Evolutionary conservation across 2,888 invertebrate genomes (phyloP), one percentile per base, ranked within the genome.

Genomic region (Drosophila mimetica): DNA sequence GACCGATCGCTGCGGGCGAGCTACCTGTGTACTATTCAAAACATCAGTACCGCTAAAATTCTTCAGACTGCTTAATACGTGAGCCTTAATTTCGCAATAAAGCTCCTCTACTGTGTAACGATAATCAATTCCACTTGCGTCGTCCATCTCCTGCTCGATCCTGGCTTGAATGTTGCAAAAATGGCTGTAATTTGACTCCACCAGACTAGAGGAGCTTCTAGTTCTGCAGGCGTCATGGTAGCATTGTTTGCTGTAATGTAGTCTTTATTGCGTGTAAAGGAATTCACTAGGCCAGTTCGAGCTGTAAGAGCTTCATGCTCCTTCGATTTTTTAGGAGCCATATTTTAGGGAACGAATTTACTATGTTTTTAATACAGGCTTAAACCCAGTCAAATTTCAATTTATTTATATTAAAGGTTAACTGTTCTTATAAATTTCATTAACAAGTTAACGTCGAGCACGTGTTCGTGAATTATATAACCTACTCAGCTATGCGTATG

Each of bases 141-240:
- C 57, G 42, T 20, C 20, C 20, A 20, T 58, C 16, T 18, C 13
- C 11, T 18, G 39, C 13, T 44, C 60, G 11, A 60, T 52, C 14
- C 46, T 16, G 18, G 18, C 22, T 37, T 51, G 51, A 34, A 59
- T 20, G 14, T 8, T n/a, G n/a, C n/a, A n/a, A n/a, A n/a, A n/a
- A n/a, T 58, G 47, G 9, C 30, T 54, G 16, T 54, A 53, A 25
- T 22, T n/a, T 14, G 52, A 52, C 30, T 52, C 52, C 7, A 60
- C 37, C 14, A 59, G 22, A 36, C 51, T 59, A 51, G 44, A 4
- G 25, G 42, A 1, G 48, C 41, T 47, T 58, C 41, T 16, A 50
- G 32, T 11, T 41, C 41, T 25, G 20, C n/a, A n/a, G n/a, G n/a
- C n/a, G n/a, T n/a, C n/a, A n/a, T n/a, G n/a, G n/a, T n/a, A 2